Conservation (phyloP, 1,140 invertebrate genomes). For the Myzus persicae region DNA sequence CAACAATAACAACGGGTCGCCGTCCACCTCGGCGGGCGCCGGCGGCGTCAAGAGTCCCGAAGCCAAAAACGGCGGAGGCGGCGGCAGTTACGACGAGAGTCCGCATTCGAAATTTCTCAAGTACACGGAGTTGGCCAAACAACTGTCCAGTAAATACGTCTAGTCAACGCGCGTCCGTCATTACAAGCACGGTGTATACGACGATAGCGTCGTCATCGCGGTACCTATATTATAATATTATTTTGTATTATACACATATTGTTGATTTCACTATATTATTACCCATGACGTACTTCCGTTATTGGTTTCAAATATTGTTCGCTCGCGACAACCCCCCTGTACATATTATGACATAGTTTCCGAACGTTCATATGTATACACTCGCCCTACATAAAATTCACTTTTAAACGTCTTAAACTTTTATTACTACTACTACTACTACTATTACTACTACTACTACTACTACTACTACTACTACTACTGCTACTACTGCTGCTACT, state of each 20-base stretch:
- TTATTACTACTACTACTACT: neutral
- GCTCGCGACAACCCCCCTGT: neutral
- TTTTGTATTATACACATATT: neutral
- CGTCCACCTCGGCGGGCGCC: constrained; percentile 63
- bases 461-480: constrained; percentile 4
- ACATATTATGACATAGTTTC: neutral
- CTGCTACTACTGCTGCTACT: neutral
- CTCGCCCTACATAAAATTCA: neutral
- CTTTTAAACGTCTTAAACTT: neutral
- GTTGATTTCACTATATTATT: neutral
- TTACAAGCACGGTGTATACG: neutral
- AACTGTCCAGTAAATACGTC: constrained; percentile 94
- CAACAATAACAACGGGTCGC: constrained; percentile 62
- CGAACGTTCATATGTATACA: constrained; percentile 7
- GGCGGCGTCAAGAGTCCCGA: constrained; percentile 65
- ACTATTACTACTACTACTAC: too few species aligned
- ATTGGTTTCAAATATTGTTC: neutral
- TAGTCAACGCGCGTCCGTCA: constrained; percentile 65
- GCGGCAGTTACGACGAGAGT: constrained; percentile 87
- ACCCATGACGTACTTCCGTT: neutral
- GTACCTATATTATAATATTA: constrained; percentile 3
- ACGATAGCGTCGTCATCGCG: neutral
- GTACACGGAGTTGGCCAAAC: constrained; percentile 95
- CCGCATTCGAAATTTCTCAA: constrained; percentile 96
- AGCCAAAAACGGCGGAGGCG: constrained; percentile 80